phyloP scores from a whole-genome alignment of 2,888 invertebrate species.

The Pachymerium ferrugineum region DNA sequence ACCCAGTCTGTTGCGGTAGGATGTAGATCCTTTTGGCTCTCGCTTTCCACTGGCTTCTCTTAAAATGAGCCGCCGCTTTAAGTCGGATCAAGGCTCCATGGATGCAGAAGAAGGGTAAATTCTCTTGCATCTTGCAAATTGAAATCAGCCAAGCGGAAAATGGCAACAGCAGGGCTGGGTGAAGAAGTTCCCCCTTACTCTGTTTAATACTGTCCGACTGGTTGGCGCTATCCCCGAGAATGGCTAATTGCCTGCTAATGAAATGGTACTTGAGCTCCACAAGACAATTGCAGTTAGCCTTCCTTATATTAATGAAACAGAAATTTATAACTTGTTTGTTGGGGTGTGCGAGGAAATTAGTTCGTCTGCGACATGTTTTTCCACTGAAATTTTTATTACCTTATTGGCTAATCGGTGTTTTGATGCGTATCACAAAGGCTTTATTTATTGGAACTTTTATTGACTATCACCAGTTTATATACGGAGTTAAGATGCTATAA shows the following conservation, averaged over 20 bases:
- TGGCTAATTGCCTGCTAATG: slow-evolving; percentile 8
- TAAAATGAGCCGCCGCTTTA: slow-evolving; percentile 9
- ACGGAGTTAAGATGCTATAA: background rate
- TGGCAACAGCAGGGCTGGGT: slow-evolving; percentile 8
- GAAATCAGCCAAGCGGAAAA: background rate
- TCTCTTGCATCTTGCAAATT: slow-evolving; percentile 13
- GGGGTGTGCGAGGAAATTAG: background rate
- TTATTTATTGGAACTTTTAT: background rate
- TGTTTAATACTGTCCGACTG: slow-evolving; percentile 3
- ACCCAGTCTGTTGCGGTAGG: background rate
- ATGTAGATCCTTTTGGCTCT: background rate
- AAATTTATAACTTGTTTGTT: background rate
- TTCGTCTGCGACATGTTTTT: too few species aligned
- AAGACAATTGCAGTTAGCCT: background rate
- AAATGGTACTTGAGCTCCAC: background rate
- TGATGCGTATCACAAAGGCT: background rate
- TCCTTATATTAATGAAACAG: slow-evolving; percentile 1
- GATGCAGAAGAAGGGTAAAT: slow-evolving; percentile 8
- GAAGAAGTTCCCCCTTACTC: background rate
- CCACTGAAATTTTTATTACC: too few species aligned
- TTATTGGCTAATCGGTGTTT: background rate
- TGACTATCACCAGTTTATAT: background rate
- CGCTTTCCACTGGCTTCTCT: slow-evolving; percentile 8
- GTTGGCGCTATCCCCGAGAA: background rate
- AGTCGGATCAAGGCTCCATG: slow-evolving; percentile 13